Evolutionary conservation across 2,113 vertebrate genomes (phyloP), one percentile per base, ranked within the genome.

Genomic region (Poicephalus meyeri): DNA sequence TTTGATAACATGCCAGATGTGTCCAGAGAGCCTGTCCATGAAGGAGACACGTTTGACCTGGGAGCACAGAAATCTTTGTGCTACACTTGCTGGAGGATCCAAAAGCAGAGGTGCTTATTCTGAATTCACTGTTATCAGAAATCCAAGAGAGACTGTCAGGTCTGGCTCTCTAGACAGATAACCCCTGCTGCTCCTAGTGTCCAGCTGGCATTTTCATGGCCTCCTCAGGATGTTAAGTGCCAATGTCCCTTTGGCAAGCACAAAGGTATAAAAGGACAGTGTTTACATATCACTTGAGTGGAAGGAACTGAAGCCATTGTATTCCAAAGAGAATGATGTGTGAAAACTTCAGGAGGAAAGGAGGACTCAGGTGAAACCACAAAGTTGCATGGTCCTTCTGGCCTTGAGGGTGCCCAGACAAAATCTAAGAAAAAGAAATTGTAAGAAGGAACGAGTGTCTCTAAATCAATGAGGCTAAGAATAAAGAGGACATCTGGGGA

Each of bases 1-100:
- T 91, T 77, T 93, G 77, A 87, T 95, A 91, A 80, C 47, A 7
- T 61, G 58, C 88, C 93, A 93, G 95, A 94, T 96, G 88, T 92
- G 92, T 94, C 96, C 92, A 94, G 80, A 79, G 56, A 91, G 65
- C 65, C 53, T 93, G 85, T 65, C 91, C 85, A 89, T 82, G 87
- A 82, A 95, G 89, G 89, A 95, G 87, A 82, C 41, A 63, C 4
- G 3, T 94, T 89, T 96, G 91, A 91, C 80, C 77, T 85, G 77
- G 63, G 63, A 95, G 37, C 73, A 84, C 65, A 82, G 70, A 88
- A 95, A 65, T 83, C 73, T 76, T 76, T 89, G 73, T 91, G 39
- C 56, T 84, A 18, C 31, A 41, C 41, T 88, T 82, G 29, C 65
- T 85, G 53, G 73, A 89, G 77, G 49, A 89, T 79, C 88, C 58